Conservation (phyloP, 2,888 invertebrate species). For the Scelioninae gen. 1 region DNA sequence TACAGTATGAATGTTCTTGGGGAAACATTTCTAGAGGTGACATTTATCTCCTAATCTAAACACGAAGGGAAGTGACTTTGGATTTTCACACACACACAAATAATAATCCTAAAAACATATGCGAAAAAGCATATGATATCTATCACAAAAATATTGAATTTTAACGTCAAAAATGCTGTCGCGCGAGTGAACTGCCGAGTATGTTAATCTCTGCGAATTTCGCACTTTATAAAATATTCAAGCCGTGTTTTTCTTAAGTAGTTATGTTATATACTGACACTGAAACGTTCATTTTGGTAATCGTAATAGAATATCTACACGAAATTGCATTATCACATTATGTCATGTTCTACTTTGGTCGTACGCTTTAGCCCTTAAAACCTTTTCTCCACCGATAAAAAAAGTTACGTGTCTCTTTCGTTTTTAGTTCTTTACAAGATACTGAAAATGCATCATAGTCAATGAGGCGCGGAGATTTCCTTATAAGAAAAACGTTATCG, state of each 20-base stretch:
- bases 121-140: slow-evolving; percentile 32
- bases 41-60: slow-evolving; percentile 64
- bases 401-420: slow-evolving; percentile 44
- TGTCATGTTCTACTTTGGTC: slow-evolving; percentile 56
- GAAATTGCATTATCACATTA: slow-evolving; percentile 56
- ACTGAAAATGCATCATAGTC: slow-evolving; percentile 57
- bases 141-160: slow-evolving; percentile 47
- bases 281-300: slow-evolving; percentile 28
- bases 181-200: not conserved
- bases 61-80: slow-evolving; percentile 59
- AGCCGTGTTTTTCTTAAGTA: slow-evolving; percentile 21
- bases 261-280: slow-evolving; percentile 4
- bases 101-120: slow-evolving; percentile 49
- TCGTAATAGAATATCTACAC: slow-evolving; percentile 42
- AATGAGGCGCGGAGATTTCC: slow-evolving; percentile 45
- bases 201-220: slow-evolving; percentile 3
- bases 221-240: slow-evolving; percentile 9
- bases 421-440: slow-evolving; percentile 43
- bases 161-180: slow-evolving; percentile 8
- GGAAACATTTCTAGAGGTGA: slow-evolving; percentile 45
- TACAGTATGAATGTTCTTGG: slow-evolving; percentile 40
- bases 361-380: slow-evolving; percentile 47
- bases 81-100: slow-evolving; percentile 42
- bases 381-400: slow-evolving; percentile 53
- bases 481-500: slow-evolving; percentile 38